Base-by-base conservation (phyloP, 2,888 invertebrate genomes). In the Microplitis deprimator region DNA sequence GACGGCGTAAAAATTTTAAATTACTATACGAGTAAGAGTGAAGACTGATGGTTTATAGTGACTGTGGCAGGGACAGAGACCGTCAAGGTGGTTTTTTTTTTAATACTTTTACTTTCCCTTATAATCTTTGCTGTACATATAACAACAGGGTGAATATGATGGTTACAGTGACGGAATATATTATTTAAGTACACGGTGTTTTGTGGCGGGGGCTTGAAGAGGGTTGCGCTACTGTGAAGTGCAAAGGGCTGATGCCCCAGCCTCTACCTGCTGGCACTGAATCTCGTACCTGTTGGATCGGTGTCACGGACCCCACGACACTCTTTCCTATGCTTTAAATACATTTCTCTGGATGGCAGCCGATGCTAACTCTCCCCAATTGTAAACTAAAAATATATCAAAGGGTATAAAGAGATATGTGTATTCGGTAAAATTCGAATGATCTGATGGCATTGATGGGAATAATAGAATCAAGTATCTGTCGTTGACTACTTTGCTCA, bases 401-500 rank as follows among this genome's bases (percentile, higher is more conserved):
- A 50, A 50, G 50, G 29, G 74, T 62, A 72, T 79, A 50, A 73
- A 75, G 1, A 50, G 50, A 50, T 50, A 50, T 60, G 38, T 39
- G 73, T 61, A 29, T 72, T 62, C 17, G 68, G 29, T 82, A 82
- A 82, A 83, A 83, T 85, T 77, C 82, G 79, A 83, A 83, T 84
- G 85, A 87, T 88, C 87, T 82, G 83, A 84, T 86, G 50, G 50
- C 13, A 50, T 82, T 84, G 79, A 78, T 80, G 81, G 79, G 76
- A 80, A 50, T 50, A 50, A 50, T 50, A 80, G 87, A 88, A 86
- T 89, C 88, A 85, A 87, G 87, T 88, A 84, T 87, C 87, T 85
- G 20, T 83, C 80, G 85, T 87, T 86, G 84, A 86, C 80, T 78
- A 73, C 68, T 76, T 8, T 74, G 13, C 68, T 71, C 67, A 41